Conservation (phyloP, 2,888 invertebrate species). For the Melanostoma scalare region DNA sequence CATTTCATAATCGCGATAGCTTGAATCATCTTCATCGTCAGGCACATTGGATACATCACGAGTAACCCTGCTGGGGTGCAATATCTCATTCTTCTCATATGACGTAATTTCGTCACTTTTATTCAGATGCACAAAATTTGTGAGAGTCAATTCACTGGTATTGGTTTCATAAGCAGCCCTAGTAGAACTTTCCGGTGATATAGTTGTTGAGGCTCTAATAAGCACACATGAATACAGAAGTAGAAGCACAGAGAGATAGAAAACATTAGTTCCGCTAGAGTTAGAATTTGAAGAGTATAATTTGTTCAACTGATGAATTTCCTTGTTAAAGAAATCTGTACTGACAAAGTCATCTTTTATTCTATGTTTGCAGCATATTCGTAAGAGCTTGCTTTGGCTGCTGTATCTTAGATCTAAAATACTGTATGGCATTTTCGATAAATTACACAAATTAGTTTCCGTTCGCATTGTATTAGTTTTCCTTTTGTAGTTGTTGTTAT, state of each 20-base stretch:
- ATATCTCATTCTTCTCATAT: constrained; percentile 34
- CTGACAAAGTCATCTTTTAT: constrained; percentile 44
- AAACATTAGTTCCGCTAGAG: constrained; percentile 59
- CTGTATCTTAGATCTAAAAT: constrained; percentile 51
- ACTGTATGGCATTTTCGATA: constrained; percentile 62
- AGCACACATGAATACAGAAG: constrained; percentile 79
- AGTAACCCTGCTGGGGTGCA: constrained; percentile 47
- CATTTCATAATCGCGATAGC: constrained; percentile 80
- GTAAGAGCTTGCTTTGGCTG: constrained; percentile 43
- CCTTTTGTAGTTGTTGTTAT: neutral
- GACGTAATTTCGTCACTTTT: constrained; percentile 51
- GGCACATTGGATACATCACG: constrained; percentile 81
- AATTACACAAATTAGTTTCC: constrained; percentile 38
- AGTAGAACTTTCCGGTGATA: constrained; percentile 72
- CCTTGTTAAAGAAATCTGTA: constrained; percentile 48
- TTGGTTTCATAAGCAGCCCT: constrained; percentile 20
- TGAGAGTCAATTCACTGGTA: constrained; percentile 30
- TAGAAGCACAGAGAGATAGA: constrained; percentile 77
- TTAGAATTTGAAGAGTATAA: constrained; percentile 46
- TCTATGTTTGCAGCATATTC: constrained; percentile 57
- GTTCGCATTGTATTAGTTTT: constrained; percentile 41
- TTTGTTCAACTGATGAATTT: constrained; percentile 53
- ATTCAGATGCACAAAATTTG: constrained; percentile 33
- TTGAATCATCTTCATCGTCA: constrained; percentile 80
- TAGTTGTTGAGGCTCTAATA: constrained; percentile 77